phyloP scores from a whole-genome alignment of 2,888 invertebrate genomes.

The Napeogenes sylphis region DNA sequence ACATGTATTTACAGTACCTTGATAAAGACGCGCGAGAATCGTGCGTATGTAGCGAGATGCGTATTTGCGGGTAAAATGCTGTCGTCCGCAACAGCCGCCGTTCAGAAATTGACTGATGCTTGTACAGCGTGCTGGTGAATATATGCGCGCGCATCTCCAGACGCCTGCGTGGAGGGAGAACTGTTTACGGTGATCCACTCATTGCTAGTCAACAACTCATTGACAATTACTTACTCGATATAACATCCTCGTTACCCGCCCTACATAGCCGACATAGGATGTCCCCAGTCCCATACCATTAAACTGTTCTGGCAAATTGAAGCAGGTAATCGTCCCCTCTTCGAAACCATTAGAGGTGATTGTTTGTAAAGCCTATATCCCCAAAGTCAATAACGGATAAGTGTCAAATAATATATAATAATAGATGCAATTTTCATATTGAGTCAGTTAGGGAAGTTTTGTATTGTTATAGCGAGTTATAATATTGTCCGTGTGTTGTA shows the following conservation, averaged over 20 bases:
- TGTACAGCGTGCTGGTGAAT: conserved; percentile 55
- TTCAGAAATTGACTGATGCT: conserved; percentile 65
- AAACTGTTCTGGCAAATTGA: conserved; percentile 34
- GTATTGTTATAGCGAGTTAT: background rate
- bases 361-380: conserved; percentile 20
- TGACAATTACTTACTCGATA: conserved; percentile 23
- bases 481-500: background rate
- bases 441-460: background rate
- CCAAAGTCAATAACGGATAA: conserved; percentile 10
- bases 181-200: conserved; percentile 29
- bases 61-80: conserved; percentile 29
- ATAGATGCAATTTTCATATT: background rate
- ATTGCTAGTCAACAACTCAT: conserved; percentile 24
- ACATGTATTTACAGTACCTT: conserved; percentile 37
- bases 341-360: conserved; percentile 22
- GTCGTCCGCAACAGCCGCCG: conserved; percentile 43
- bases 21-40: conserved; percentile 33
- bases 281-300: conserved; percentile 35
- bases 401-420: conserved; percentile 3
- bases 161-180: conserved; percentile 67
- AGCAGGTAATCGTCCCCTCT: conserved; percentile 27
- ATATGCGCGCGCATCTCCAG: conserved; percentile 71
- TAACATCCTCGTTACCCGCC: conserved; percentile 23
- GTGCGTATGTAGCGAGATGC: conserved; percentile 30
- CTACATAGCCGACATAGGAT: conserved; percentile 34